Conservation (phyloP, 2,113 vertebrate species). For the Labeo catla region DNA sequence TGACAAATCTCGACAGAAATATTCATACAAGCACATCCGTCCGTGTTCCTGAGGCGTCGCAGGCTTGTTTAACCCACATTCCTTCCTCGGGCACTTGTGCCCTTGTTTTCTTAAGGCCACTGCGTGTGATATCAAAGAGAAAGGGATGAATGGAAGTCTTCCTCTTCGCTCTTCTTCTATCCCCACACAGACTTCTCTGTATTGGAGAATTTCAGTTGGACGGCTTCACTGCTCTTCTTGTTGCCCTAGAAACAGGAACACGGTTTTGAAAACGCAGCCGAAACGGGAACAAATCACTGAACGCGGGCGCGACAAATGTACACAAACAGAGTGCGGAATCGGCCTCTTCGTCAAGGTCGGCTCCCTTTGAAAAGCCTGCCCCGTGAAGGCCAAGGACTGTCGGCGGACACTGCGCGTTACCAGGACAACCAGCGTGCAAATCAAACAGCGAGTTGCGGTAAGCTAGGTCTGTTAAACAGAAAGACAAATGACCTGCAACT, state of each 20-base stretch:
- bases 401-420: constrained; percentile 44
- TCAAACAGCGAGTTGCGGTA: constrained; percentile 25
- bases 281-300: constrained; percentile 35
- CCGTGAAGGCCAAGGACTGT: constrained; percentile 53
- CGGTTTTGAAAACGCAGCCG: constrained; percentile 51
- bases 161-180: constrained; percentile 58
- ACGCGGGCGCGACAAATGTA: constrained; percentile 34
- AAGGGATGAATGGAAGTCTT: background rate
- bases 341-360: constrained; percentile 44
- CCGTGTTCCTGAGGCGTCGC: constrained; percentile 16
- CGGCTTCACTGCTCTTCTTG: constrained; percentile 88
- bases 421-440: constrained; percentile 47
- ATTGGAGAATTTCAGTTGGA: constrained; percentile 93
- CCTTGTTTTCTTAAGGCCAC: constrained; percentile 42
- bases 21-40: background rate
- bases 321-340: constrained; percentile 31
- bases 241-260: constrained; percentile 83
- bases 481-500: constrained; percentile 27
- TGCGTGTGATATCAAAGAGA: constrained; percentile 32
- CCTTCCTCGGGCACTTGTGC: constrained; percentile 6
- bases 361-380: constrained; percentile 53
- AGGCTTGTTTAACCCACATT: background rate
- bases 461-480: constrained; percentile 25
- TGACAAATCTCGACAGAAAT: background rate
- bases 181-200: constrained; percentile 86